These are phyloP conservation scores for Noctua janthe DNA, from an alignment of 2,888 invertebrate genomes.

Conservation along the genomic window DNA sequence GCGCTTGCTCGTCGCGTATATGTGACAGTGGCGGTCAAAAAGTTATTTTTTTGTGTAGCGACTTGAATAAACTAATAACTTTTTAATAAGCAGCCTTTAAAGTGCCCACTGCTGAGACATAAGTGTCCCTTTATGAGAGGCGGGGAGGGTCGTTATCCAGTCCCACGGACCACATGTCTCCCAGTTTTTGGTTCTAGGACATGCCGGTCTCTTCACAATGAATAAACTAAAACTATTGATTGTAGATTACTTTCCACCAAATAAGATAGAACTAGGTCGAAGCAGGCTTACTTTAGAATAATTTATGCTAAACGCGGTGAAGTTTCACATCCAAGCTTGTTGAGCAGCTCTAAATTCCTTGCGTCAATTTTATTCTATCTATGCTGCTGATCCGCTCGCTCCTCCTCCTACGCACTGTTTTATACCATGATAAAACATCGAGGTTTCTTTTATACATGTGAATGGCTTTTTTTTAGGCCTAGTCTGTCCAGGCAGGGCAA, in stretches of 20 bases:
- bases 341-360: not conserved
- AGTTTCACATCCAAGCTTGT: not conserved
- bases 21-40: too few species aligned
- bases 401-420: too few species aligned
- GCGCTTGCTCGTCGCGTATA: too few species aligned
- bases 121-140: not conserved
- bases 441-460: too few species aligned
- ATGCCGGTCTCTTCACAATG: not conserved
- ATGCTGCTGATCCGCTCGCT: too few species aligned
- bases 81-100: not conserved
- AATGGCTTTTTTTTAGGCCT: too few species aligned
- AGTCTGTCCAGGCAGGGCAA: too few species aligned
- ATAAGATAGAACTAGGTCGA: not conserved
- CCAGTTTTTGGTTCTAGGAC: not conserved
- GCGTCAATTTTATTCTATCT: not conserved
- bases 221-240: conserved; percentile 13
- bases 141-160: not conserved
- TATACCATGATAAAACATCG: too few species aligned
- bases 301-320: not conserved
- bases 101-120: not conserved
- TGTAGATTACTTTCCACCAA: not conserved
- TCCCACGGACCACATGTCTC: not conserved
- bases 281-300: conserved; percentile 2
- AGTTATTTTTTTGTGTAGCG: too few species aligned
- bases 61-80: not conserved